Conservation (phyloP, 2,888 invertebrate genomes). For the Nasonia oneida region DNA sequence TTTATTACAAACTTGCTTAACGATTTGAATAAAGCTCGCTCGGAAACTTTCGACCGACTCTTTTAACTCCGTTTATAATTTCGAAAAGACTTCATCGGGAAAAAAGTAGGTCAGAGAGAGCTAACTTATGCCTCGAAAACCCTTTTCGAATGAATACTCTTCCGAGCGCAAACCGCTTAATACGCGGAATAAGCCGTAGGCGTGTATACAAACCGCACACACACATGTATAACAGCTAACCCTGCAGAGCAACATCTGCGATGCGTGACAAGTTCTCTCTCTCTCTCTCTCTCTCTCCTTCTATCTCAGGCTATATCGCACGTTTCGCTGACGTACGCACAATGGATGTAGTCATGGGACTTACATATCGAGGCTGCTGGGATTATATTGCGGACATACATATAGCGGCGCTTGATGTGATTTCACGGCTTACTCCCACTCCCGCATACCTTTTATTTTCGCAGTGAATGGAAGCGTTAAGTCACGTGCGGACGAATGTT, state of each 20-base stretch:
- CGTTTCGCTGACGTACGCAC: constrained; percentile 49
- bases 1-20: too few species aligned
- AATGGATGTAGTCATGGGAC: constrained; percentile 30
- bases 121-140: too few species aligned
- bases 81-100: too few species aligned
- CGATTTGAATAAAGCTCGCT: too few species aligned
- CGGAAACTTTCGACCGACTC: too few species aligned
- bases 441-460: not conserved
- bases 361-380: constrained; percentile 24
- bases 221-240: not conserved
- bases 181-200: not conserved
- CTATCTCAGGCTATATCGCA: not conserved
- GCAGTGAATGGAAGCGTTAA: not conserved
- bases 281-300: not conserved
- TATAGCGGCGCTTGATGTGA: constrained; percentile 31
- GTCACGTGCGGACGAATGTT: constrained; percentile 7
- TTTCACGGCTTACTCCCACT: not conserved
- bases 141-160: too few species aligned
- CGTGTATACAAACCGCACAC: not conserved
- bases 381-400: constrained; percentile 28
- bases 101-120: too few species aligned
- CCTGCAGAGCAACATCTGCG: not conserved
- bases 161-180: not conserved
- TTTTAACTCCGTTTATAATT: too few species aligned
- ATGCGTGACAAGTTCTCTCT: not conserved